Evolutionary conservation across 1,140 invertebrate genomes (phyloP), one percentile per base, ranked within the genome.

Genomic region (Muscidifurax raptorellus): DNA sequence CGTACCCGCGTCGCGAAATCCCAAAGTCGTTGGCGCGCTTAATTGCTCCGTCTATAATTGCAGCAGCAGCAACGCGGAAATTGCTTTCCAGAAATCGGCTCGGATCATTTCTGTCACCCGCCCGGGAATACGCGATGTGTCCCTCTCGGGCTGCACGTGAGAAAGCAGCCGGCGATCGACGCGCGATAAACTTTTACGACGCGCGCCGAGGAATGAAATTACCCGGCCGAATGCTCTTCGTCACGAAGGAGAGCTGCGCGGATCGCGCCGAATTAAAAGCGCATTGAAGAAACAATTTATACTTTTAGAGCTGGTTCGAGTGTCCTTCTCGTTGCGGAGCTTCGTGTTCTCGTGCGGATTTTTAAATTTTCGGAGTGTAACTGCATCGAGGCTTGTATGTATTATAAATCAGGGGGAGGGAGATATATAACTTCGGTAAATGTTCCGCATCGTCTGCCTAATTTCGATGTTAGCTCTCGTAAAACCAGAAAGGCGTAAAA

Each of bases 81-180:
- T 86, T 86, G 83, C 83, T 82, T 85, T 87, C 80, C 82, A 83
- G 79, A 84, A 85, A 86, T 84, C 85, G 83, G 64, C 78, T 69
- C 64, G 78, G 83, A 81, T 86, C 25, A 76, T 80, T 77, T 84
- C 67, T 81, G 79, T 80, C 85, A 52, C 71, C 81, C 27, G 72
- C 81, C 27, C 64, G 44, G 59, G 28, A 32, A 78, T 15, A 67
- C 13, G 22, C 30, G 47, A 67, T 67, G 28, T 44, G 40, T 47
- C 77, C 18, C 18, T 15, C 32, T 67, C 18, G 4, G 18, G 18
- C 22, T 40, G 30, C 22, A 76, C 80, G 78, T 67, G 69, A 77
- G 47, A 80, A 84, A 76, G 27, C 22, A 18, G 10, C 40, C 52
- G 52, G 67, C 82, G 76, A 80, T 28, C 44, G 76, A 72, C 27